Base-by-base conservation (phyloP, 2,888 invertebrate species). In the Trachelus stipa region DNA sequence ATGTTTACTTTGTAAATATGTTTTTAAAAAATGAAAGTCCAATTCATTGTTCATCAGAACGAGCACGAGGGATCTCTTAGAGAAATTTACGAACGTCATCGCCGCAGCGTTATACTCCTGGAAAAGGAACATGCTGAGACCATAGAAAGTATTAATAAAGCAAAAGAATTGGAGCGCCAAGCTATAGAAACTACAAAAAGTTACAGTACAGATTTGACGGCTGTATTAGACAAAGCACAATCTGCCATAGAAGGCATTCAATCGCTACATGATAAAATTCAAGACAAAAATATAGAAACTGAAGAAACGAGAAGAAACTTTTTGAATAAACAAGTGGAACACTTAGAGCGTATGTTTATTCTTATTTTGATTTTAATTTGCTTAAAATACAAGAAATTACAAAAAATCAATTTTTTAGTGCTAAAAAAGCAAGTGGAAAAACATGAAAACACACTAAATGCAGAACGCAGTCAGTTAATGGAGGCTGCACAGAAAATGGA, bases 81-180 rank as follows among this genome's bases (percentile, higher is more conserved):
- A 79, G 88, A 90, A 82, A 87, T 90, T 76, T 83, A 84, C 11
- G 79, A 84, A 68, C 84, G 88, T 34, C 89, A 91, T 80, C 81
- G 82, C 11, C 84, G 82, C 34, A 89, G 86, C 82, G 75, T 90
- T 73, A 82, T 84, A 80, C 76, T 88, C 31, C 56, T 91, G 4
- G 87, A 89, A 81, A 88, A 84, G 37, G 90, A 90, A 76, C 87
- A 91, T 78, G 79, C 82, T 15, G 87, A 89, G 81, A 88, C 85
- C 9, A 88, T 91, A 73, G 87, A 88, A 79, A 88, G 83, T 75
- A 88, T 91, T 82, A 84, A 87, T 12, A 88, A 83, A 81, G 87
- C 88, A 35, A 91, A 90, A 82, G 85, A 89, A 40, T 76, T 86
- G 9, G 91, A 91, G 79, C 84, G 87, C 78, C 77, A 83, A 76